phyloP scores from a whole-genome alignment of 2,113 vertebrate genomes.

The Glaucidium brasilianum region DNA sequence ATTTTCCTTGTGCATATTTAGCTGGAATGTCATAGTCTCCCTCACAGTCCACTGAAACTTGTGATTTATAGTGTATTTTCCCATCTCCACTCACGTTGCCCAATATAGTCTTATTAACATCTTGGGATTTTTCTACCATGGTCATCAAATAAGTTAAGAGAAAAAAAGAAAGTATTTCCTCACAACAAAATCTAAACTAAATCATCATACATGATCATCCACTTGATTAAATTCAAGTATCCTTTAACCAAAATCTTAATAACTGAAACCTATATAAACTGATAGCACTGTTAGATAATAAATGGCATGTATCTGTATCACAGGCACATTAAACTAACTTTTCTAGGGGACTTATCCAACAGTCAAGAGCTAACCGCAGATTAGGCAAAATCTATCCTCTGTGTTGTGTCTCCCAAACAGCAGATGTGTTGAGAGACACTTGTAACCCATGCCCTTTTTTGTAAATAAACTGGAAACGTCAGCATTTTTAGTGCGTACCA shows the following conservation, averaged over 20 bases:
- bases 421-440: background rate
- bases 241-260: background rate
- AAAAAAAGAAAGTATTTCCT: background rate
- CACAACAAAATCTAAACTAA: background rate
- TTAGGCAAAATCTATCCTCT: background rate
- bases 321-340: background rate
- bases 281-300: background rate
- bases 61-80: background rate
- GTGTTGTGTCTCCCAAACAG: background rate
- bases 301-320: background rate
- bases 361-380: background rate
- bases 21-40: background rate
- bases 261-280: background rate
- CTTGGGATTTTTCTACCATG: background rate
- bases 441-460: background rate
- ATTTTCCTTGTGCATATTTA: background rate
- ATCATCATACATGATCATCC: background rate
- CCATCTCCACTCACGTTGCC: background rate
- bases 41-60: background rate
- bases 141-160: background rate
- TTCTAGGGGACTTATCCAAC: background rate
- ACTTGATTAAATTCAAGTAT: background rate
- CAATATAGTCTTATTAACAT: background rate
- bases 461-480: background rate
- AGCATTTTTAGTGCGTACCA: background rate